A percentile compares a stretch with the other conserved stretches of the same genome.
Evolutionary conservation across 1,140 invertebrate species (phyloP).

Genomic region (Sminthurides bifidus): DNA sequence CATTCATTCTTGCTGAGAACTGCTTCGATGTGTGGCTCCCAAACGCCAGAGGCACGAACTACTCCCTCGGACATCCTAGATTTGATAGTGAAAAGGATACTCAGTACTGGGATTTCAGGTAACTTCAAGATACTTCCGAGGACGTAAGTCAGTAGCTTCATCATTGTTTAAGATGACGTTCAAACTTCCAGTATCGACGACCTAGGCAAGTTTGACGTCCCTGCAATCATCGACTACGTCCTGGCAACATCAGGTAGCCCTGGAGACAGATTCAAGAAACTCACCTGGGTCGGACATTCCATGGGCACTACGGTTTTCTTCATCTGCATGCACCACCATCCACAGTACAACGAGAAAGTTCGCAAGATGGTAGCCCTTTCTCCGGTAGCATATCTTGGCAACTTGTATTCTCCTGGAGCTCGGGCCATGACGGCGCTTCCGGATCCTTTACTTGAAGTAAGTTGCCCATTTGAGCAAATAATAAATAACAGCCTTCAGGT

Average conservation of each 20-base stretch:
- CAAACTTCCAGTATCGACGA: slow-evolving; percentile 42
- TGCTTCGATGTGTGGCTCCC: too few species aligned
- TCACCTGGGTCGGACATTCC: slow-evolving; percentile 45
- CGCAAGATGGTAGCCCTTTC: slow-evolving; percentile 45
- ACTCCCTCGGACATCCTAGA: too few species aligned
- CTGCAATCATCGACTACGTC: slow-evolving; percentile 43
- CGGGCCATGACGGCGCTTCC: not conserved
- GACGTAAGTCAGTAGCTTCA: too few species aligned
- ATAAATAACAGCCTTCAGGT: too few species aligned
- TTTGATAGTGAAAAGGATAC: too few species aligned
- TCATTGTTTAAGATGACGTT: not conserved
- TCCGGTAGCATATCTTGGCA: slow-evolving; percentile 38
- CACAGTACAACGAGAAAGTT: slow-evolving; percentile 50
- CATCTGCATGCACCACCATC: slow-evolving; percentile 45
- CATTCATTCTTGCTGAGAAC: too few species aligned
- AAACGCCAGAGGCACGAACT: too few species aligned
- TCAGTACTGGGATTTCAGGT: slow-evolving; percentile 5
- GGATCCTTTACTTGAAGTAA: too few species aligned
- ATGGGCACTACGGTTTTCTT: slow-evolving; percentile 44
- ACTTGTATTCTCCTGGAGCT: not conserved
- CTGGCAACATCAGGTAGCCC: slow-evolving; percentile 38
- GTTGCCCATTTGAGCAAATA: too few species aligned
- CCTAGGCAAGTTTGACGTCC: slow-evolving; percentile 45
- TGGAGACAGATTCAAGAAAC: too few species aligned
- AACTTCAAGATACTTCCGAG: too few species aligned